These are phyloP conservation scores for Callithrix jacchus DNA, from an alignment of 2,113 vertebrate species.

Conservation along the genomic window DNA sequence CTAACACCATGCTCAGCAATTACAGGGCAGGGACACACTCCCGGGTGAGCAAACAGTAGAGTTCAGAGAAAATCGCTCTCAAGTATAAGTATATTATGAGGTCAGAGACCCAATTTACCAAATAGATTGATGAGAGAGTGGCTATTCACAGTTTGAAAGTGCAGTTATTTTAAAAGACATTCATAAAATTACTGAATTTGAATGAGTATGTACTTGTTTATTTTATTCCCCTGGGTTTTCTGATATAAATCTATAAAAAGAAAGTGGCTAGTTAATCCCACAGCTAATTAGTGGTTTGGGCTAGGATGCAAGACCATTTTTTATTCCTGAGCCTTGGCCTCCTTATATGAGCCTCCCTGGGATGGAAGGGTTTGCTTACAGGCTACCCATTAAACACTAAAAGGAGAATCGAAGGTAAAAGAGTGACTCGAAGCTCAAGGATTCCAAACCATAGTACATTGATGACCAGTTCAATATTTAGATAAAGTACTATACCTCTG, in stretches of 20 bases:
- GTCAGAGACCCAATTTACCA: neutral
- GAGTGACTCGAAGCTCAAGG: slow-evolving; percentile 27
- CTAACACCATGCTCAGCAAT: neutral
- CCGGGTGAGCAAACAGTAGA: neutral
- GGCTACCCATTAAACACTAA: neutral
- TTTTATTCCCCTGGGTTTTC: slow-evolving; percentile 6
- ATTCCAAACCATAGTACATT: neutral
- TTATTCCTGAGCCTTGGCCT: neutral
- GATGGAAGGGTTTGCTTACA: neutral
- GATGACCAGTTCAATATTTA: neutral
- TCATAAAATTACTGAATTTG: neutral
- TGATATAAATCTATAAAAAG: neutral
- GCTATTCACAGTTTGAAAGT: neutral
- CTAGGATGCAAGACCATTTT: neutral
- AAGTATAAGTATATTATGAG: neutral
- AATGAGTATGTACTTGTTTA: neutral
- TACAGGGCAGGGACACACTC: neutral
- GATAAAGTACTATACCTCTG: neutral
- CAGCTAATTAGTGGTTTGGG: slow-evolving; percentile 2
- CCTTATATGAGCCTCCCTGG: neutral
- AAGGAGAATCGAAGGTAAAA: slow-evolving; percentile 16
- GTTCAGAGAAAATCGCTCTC: slow-evolving; percentile 13
- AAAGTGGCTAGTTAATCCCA: neutral
- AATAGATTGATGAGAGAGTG: neutral
- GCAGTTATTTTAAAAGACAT: slow-evolving; percentile 39